Percentiles rank a stretch among this genome's conserved stretches.
These are phyloP conservation scores for Timema podura DNA, from an alignment of 2,888 invertebrate genomes.

Conservation along the genomic window DNA sequence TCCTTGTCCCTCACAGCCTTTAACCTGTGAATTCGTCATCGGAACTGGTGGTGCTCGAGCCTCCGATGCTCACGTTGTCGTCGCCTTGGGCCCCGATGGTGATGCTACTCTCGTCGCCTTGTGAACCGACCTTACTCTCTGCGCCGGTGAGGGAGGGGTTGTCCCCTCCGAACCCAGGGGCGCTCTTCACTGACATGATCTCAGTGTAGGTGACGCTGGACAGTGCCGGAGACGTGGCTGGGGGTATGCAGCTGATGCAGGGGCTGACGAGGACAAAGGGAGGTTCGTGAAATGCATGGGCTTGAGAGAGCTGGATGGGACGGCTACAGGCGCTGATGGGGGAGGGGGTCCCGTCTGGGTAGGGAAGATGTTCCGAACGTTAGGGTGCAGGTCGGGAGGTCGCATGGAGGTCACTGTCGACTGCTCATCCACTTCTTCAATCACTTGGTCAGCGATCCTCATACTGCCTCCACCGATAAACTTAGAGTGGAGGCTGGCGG, in stretches of 20 bases:
- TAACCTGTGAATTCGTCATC: conserved; percentile 69
- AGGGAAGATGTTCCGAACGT: conserved; percentile 35
- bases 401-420: conserved; percentile 73
- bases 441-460: conserved; percentile 67
- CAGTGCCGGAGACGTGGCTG: conserved; percentile 33
- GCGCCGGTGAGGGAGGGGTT: conserved; percentile 10
- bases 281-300: conserved; percentile 13
- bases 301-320: conserved; percentile 46
- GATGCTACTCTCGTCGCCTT: conserved; percentile 18
- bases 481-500: conserved; percentile 32
- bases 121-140: conserved; percentile 10
- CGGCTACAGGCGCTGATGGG: conserved; percentile 61
- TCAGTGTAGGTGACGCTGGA: conserved; percentile 34
- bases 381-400: conserved; percentile 32
- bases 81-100: conserved; percentile 20
- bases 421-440: conserved; percentile 71
- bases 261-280: conserved; percentile 32
- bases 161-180: conserved; percentile 21
- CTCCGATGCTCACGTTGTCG: conserved; percentile 45
- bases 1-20: conserved; percentile 65
- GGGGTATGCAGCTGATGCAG: conserved; percentile 28
- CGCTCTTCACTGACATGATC: conserved; percentile 32
- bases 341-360: conserved; percentile 48
- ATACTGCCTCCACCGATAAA: conserved; percentile 48
- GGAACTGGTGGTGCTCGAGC: conserved; percentile 39